Evolutionary conservation across 2,113 vertebrate genomes (phyloP).

Genomic region (Halcyon malimbica): DNA sequence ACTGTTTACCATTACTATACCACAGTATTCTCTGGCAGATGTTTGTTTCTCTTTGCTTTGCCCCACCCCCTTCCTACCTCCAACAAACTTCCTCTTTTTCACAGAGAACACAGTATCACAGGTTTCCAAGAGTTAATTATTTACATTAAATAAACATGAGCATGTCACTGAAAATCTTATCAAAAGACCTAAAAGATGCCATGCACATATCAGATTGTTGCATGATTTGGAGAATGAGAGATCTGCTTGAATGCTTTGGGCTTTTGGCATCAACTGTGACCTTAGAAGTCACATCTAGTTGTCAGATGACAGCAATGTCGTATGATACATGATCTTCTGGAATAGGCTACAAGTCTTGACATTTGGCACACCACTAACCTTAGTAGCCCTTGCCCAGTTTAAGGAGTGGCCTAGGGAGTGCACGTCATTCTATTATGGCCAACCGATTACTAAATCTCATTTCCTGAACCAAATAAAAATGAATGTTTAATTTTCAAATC

Average conservation of each 20-base stretch:
- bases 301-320: background rate
- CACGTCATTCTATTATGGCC: background rate
- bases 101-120: background rate
- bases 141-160: conserved; percentile 11
- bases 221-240: background rate
- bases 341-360: background rate
- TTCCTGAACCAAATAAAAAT: background rate
- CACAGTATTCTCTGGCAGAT: background rate
- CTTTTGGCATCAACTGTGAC: background rate
- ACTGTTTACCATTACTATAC: background rate
- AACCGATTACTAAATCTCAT: background rate
- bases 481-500: background rate
- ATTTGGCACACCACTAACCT: background rate
- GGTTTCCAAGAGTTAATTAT: conserved; percentile 21
- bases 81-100: background rate
- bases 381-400: background rate
- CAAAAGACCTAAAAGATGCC: background rate
- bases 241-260: background rate
- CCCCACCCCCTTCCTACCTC: background rate
- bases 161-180: conserved; percentile 5
- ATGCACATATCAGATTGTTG: background rate
- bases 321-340: background rate
- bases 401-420: background rate
- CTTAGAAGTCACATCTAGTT: background rate
- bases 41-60: background rate